phyloP scores from a whole-genome alignment of 2,797 vertebrate genomes.

The Cossypha caffra region DNA sequence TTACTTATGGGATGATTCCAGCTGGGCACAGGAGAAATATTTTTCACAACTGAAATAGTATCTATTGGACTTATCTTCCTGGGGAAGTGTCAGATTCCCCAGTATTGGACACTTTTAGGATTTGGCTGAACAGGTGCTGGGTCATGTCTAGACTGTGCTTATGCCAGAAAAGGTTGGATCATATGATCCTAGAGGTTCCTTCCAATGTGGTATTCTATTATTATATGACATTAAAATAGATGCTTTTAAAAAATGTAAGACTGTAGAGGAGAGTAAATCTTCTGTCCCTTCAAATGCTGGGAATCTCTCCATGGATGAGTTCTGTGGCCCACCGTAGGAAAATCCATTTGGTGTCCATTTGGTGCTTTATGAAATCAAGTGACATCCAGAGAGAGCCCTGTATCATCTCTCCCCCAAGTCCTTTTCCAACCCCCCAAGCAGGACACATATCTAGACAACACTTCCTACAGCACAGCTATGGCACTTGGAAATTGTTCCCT shows the following conservation, averaged over 20 bases:
- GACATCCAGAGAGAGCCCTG: not conserved
- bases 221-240: not conserved
- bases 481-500: not conserved
- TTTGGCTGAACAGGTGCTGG: not conserved
- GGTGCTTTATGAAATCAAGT: not conserved
- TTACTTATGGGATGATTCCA: not conserved
- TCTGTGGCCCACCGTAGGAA: not conserved
- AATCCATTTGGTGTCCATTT: not conserved
- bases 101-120: not conserved
- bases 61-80: not conserved
- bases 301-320: not conserved
- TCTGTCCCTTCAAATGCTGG: not conserved
- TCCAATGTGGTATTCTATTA: not conserved
- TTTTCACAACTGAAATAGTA: not conserved
- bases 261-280: not conserved
- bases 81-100: not conserved
- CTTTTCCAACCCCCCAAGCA: fast-evolving
- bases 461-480: not conserved
- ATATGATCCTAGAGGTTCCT: not conserved
- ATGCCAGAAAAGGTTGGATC: not conserved
- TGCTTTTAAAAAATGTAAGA: no score
- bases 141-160: not conserved
- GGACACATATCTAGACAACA: not conserved
- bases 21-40: not conserved
- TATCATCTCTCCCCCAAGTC: fast-evolving